Conservation (phyloP, 2,888 invertebrate genomes). For the Diachrysia chrysitis region DNA sequence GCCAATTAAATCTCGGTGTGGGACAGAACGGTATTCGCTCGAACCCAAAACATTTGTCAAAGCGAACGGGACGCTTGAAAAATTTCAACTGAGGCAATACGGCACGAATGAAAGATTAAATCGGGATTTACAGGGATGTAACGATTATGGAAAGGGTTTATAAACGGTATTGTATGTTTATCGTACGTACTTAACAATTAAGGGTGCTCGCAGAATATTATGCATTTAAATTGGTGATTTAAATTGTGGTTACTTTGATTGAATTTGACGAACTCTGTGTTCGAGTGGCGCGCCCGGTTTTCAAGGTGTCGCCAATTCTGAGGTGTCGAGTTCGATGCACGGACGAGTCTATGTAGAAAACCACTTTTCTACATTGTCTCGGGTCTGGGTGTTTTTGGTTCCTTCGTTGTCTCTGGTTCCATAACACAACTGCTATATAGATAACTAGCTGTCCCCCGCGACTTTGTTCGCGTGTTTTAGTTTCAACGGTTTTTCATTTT, state of each 20-base stretch:
- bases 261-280: too few species aligned
- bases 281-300: too few species aligned
- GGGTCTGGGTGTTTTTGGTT: too few species aligned
- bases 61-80: conserved; percentile 74
- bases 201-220: background rate
- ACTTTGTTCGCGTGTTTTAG: too few species aligned
- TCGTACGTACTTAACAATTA: background rate
- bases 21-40: conserved; percentile 55
- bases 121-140: conserved; percentile 57
- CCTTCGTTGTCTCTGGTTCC: too few species aligned
- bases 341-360: too few species aligned
- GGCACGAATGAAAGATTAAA: conserved; percentile 81
- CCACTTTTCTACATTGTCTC: too few species aligned
- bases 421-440: too few species aligned
- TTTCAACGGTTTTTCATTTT: too few species aligned
- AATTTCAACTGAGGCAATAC: conserved; percentile 79
- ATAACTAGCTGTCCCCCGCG: too few species aligned
- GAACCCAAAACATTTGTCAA: conserved; percentile 79
- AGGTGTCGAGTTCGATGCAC: too few species aligned
- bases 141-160: conserved; percentile 52
- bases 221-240: background rate
- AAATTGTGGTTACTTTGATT: background rate
- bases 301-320: too few species aligned
- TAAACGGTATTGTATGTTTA: background rate
- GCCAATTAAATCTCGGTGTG: conserved; percentile 70